phyloP scores from a whole-genome alignment of 23 tunicate genomes.

The Styela clava region DNA sequence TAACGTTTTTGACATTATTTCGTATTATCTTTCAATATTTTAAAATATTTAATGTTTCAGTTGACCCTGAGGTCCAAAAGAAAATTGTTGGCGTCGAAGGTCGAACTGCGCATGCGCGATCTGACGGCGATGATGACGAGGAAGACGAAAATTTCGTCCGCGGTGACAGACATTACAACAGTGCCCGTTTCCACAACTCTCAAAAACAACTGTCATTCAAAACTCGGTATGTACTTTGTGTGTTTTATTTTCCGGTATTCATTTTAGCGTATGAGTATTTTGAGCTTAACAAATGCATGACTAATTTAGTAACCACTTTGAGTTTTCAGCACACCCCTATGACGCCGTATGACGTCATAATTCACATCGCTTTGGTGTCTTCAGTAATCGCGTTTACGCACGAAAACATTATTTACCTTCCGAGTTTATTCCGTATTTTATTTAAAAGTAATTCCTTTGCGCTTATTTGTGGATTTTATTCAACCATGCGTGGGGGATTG shows the following conservation, averaged over 20 bases:
- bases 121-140: slow-evolving; percentile 7
- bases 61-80: slow-evolving; percentile 3
- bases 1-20: not conserved
- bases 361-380: not conserved
- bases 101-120: slow-evolving; percentile 3
- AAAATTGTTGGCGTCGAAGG: slow-evolving; percentile 17
- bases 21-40: not conserved
- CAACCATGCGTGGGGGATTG: not conserved
- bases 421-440: not conserved
- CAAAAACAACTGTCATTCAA: slow-evolving; percentile 34
- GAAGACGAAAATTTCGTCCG: slow-evolving; percentile 34
- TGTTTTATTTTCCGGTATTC: not conserved
- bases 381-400: slow-evolving; percentile 4
- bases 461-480: not conserved
- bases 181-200: slow-evolving; percentile 42
- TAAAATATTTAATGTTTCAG: slow-evolving; percentile 3
- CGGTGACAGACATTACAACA: slow-evolving; percentile 50
- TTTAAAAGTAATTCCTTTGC: not conserved
- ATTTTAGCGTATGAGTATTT: not conserved
- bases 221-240: slow-evolving; percentile 24
- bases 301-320: not conserved
- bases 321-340: not conserved
- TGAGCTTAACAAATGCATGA: not conserved
- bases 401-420: not conserved
- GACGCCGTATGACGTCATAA: not conserved